phyloP scores from a whole-genome alignment of 1,140 invertebrate species.

The Mesaphorura yosii region DNA sequence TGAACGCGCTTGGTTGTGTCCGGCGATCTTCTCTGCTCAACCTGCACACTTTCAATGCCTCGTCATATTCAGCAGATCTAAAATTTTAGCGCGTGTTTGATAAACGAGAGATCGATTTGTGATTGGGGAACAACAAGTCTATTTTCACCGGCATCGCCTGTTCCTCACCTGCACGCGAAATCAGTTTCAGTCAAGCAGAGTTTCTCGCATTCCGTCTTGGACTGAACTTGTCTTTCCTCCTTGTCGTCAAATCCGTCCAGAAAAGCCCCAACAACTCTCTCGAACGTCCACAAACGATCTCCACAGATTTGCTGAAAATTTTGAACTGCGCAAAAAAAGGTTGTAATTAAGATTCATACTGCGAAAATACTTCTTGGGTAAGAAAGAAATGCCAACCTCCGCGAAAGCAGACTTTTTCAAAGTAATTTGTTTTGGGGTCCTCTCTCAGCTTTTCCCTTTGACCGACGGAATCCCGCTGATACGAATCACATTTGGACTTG shows the following conservation, averaged over 20 bases:
- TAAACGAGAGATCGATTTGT: not conserved
- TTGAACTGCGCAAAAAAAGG: conserved; percentile 29
- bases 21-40: conserved; percentile 42
- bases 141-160: not conserved
- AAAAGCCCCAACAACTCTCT: conserved; percentile 39
- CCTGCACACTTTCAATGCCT: conserved; percentile 36
- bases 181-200: conserved; percentile 39
- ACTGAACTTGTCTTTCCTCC: conserved; percentile 37
- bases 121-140: not conserved
- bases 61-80: conserved; percentile 41
- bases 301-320: conserved; percentile 40
- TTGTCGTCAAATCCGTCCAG: conserved; percentile 42
- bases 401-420: conserved; percentile 40
- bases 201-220: conserved; percentile 40
- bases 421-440: conserved; percentile 37
- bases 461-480: conserved; percentile 34
- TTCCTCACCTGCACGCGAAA: conserved; percentile 40
- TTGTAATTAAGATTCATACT: not conserved
- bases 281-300: conserved; percentile 43
- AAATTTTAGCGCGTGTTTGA: not conserved
- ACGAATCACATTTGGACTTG: conserved; percentile 37
- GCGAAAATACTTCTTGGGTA: not conserved
- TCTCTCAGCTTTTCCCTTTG: conserved; percentile 35
- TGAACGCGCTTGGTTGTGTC: conserved; percentile 42
- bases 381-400: conserved; percentile 33